Evolutionary conservation across 2,888 invertebrate species (phyloP).

Genomic region (Orthosia gothica): DNA sequence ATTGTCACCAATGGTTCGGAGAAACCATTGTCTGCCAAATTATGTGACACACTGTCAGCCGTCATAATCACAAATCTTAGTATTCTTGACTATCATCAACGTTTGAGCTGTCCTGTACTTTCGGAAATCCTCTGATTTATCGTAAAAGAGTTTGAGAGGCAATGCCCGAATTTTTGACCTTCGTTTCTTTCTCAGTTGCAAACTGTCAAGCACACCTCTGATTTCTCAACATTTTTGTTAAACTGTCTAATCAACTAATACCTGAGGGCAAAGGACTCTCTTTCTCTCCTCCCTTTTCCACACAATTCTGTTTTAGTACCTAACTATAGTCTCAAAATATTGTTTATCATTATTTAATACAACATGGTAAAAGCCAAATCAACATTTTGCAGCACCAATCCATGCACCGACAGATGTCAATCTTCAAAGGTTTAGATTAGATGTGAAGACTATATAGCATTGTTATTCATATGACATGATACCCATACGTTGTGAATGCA

Average conservation of each 20-base stretch:
- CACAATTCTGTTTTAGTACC: no score
- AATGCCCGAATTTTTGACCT: no score
- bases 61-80: conserved; percentile 13
- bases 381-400: background rate
- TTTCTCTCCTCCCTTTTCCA: no score
- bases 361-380: background rate
- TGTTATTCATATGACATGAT: conserved; percentile 5
- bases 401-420: background rate
- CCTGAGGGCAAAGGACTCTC: no score
- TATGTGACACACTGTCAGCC: conserved; percentile 20
- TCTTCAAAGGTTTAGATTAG: background rate
- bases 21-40: conserved; percentile 51
- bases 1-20: conserved; percentile 48
- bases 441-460: background rate
- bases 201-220: no score
- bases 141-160: background rate
- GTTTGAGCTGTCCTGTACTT: no score
- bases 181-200: no score
- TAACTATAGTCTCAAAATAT: no score
- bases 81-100: background rate
- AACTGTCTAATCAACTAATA: no score
- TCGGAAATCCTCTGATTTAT: background rate
- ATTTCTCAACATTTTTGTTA: no score
- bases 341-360: background rate
- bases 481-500: background rate